Percentiles rank a stretch among this genome's conserved stretches.
These are phyloP conservation scores for Tipula lateralis DNA, from an alignment of 2,888 invertebrate genomes.

Conservation along the genomic window DNA sequence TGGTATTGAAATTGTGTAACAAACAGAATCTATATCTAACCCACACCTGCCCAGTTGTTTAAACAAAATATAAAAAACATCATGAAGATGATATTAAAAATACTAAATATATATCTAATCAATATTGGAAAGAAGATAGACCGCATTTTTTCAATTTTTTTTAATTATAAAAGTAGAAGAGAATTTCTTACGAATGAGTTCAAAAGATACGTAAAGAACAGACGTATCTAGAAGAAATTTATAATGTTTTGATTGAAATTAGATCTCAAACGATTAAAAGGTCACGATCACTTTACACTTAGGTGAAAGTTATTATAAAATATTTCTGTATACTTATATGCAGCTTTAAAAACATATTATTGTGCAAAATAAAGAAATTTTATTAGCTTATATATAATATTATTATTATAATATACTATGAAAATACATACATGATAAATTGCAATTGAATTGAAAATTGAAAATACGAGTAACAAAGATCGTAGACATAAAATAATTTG, in stretches of 20 bases:
- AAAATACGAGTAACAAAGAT: not conserved
- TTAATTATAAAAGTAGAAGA: not conserved
- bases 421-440: too few species aligned
- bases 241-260: not conserved
- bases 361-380: not conserved
- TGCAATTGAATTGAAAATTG: not conserved
- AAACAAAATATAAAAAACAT: not conserved
- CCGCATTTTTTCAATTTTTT: not conserved
- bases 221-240: not conserved
- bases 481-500: not conserved
- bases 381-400: not conserved
- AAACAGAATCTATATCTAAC: not conserved
- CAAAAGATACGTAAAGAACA: not conserved
- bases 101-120: not conserved
- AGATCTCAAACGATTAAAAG: not conserved
- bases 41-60: conserved; percentile 11
- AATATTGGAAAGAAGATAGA: not conserved
- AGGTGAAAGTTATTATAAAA: not conserved
- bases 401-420: too few species aligned
- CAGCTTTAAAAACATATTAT: not conserved
- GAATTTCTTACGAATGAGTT: not conserved
- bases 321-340: not conserved
- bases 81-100: conserved; percentile 6
- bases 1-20: not conserved
- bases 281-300: not conserved